Conservation (phyloP, 1,140 invertebrate genomes). For the Acyrthosiphon pisum region DNA sequence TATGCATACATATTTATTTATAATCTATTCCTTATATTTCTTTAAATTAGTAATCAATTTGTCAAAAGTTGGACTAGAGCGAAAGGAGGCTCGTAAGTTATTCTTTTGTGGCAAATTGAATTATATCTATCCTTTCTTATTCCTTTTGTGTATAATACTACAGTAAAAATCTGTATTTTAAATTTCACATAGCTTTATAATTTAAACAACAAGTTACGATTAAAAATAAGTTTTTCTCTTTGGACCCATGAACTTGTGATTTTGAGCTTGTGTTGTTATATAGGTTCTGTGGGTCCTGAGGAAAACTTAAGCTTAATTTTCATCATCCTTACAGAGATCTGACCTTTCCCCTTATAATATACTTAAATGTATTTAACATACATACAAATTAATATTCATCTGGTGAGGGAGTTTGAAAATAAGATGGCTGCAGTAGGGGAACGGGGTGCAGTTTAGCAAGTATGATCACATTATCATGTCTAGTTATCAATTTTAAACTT, state of each 20-base stretch:
- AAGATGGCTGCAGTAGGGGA: not conserved
- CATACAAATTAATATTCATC: not conserved
- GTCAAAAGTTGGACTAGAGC: slow-evolving; percentile 56
- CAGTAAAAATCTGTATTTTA: not conserved
- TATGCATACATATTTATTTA: not conserved
- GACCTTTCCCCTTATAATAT: not conserved
- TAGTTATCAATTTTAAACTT: slow-evolving; percentile 26
- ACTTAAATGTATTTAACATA: not conserved
- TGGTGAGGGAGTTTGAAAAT: not conserved
- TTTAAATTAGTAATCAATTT: slow-evolving; percentile 19
- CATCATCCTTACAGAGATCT: slow-evolving; percentile 24
- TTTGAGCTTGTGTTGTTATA: slow-evolving; percentile 45
- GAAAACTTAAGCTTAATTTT: not conserved
- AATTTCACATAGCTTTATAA: not conserved
- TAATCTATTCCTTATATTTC: not conserved
- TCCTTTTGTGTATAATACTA: too few species aligned
- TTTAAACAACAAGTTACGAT: not conserved
- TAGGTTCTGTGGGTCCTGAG: slow-evolving; percentile 53
- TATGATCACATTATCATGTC: slow-evolving; percentile 8
- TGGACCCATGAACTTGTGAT: slow-evolving; percentile 44
- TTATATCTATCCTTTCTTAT: not conserved
- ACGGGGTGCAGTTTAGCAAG: not conserved
- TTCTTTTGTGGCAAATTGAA: slow-evolving; percentile 50
- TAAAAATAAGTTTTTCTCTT: slow-evolving; percentile 40
- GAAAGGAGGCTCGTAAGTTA: slow-evolving; percentile 56